Base-by-base conservation (phyloP, 2,797 vertebrate genomes). In the Darevskia mixta region DNA sequence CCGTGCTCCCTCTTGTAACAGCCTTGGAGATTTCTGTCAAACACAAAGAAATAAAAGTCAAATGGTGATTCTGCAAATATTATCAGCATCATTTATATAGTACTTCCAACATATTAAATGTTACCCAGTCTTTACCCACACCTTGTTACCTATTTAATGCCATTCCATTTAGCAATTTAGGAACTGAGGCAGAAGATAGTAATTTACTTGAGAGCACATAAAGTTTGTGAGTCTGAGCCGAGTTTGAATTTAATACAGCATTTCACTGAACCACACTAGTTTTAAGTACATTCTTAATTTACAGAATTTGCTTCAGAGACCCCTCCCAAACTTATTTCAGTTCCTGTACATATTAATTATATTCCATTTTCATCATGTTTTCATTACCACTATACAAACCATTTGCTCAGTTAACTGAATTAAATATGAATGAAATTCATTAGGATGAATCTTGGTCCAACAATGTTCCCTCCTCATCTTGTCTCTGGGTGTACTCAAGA, bases 11-110 rank as follows among this genome's bases (percentile, higher is more conserved):
- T 94, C 96, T 97, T 90, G 95, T 89, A 91, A 96, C 96, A 96
- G 97, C 95, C 92, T 98, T 98, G 58, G 97, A 92, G 91, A 96
- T 95, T 92, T 98, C 99, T 99, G 94, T 89, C 72, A 93, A 80
- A 93, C 84, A 58, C 92, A 92, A 91, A 94, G 43, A 67, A 88
- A 87, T 80, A 43, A 83, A 55, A 87, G 87, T 78, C 25, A 29
- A 41, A 85, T 91, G 92, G 92, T 2, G 72, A 67, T 5, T 45
- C 8, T 20, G 7, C 9, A 79, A 55, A 80, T 13, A 45, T 18
- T 4, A 73, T 7, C 35, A 73, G 35, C 32, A 61, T 84, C 38
- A 35, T 88, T 79, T 45, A 75, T 35, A 75, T 25, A 55, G 13
- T 64, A 82, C 8, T 38, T 87, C 67, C 55, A 82, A 67, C 1